Base-by-base conservation (phyloP, 2,888 invertebrate species). In the Oscheius onirici region DNA sequence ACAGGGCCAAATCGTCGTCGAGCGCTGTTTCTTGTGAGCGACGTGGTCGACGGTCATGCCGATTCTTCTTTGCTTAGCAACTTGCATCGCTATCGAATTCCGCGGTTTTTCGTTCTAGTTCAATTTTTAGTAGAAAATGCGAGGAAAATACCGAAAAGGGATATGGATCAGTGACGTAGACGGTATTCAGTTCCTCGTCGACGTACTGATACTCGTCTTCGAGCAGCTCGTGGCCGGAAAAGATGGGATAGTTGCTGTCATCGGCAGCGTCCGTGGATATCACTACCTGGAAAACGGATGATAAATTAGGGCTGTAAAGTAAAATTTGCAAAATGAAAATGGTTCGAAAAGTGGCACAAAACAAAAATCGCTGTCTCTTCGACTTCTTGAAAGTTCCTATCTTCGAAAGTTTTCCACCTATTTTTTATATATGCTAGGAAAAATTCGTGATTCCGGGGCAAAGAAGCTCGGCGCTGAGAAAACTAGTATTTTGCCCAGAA, bases 181-280 rank as follows among this genome's bases (percentile, higher is more conserved):
- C 72, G 6, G 75, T 63, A 54, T 77, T 75, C 17, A 78, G 78
- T 1, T 78, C 72, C 22, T 77, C 73, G 46, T 78, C 78, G 0
- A 76, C 41, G 26, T 73, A 75, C 13, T 72, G 60, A 43, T 65
- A 66, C 26, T 17, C n/a, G 22, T 63, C 72, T 52, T 72, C 69
- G 28, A 57, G 63, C 65, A 28, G 65, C 46, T 73, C 65, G 57
- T 58, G 69, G 13, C 51, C 73, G 43, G 54, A 54, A 26, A 66
- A 52, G 8, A 67, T 41, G 17, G 46, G 28, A 55, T 68, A 41
- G 22, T 54, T 22, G 13, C 49, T 28, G 15, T 54, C 67, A 34
- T 34, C 34, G 34, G 34, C 34, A 34, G 34, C 34, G 3, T 34
- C 34, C 8, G 34, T 34, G 34, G 34, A 34, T 34, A 34, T 34